These are phyloP conservation scores for Sciurus vulgaris DNA, from an alignment of 2,797 vertebrate genomes.

Conservation along the genomic window DNA sequence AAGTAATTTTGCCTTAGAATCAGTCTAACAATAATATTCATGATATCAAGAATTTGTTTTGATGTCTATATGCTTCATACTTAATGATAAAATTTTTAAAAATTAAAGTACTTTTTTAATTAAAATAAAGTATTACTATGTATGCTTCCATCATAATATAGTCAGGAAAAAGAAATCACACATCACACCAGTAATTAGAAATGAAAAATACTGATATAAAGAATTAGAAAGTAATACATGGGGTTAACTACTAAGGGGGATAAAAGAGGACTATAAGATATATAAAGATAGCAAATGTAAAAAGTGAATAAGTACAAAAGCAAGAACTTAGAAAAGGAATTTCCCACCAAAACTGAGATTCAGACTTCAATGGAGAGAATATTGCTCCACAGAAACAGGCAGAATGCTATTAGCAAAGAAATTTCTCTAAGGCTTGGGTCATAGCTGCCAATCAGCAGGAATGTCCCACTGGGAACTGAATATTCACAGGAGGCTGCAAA, in stretches of 20 bases:
- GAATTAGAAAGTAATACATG: background rate
- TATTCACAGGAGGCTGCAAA: background rate
- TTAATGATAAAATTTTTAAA: background rate
- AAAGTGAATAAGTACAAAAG: background rate
- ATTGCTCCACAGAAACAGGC: background rate
- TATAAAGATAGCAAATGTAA: background rate
- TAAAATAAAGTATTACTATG: background rate
- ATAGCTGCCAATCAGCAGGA: background rate
- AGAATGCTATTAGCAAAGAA: background rate
- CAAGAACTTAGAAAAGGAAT: background rate
- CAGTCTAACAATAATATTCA: background rate
- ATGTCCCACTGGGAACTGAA: background rate
- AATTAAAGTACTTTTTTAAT: background rate
- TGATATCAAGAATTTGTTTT: background rate
- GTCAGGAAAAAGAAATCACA: background rate
- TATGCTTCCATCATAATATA: background rate
- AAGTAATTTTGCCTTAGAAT: background rate
- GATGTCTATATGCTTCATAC: background rate
- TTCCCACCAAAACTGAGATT: background rate
- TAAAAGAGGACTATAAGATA: background rate
- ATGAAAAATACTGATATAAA: background rate
- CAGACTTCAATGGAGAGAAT: background rate
- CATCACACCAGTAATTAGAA: background rate
- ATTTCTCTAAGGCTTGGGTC: background rate
- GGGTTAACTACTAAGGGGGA: background rate